Evolutionary conservation across 2,888 invertebrate genomes (phyloP).

Genomic region (Baronia brevicornis): DNA sequence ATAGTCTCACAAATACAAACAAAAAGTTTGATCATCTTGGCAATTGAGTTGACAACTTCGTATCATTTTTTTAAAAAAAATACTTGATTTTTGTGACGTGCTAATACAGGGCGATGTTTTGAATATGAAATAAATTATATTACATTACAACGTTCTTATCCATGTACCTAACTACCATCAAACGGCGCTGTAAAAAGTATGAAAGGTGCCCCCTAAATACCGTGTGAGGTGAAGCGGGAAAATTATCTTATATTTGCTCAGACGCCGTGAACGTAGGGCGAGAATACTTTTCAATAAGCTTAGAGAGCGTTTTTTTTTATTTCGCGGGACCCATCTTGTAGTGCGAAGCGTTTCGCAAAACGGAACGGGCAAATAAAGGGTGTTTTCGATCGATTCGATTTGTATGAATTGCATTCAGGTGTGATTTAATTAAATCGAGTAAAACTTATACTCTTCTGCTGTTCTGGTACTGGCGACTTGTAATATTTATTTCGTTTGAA

Average conservation of each 20-base stretch:
- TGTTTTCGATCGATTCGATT: slow-evolving; percentile 50
- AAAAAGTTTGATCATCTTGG: no score
- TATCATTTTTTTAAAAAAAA: no score
- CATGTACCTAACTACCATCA: slow-evolving; percentile 46
- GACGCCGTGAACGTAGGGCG: slow-evolving; percentile 72
- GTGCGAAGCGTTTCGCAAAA: slow-evolving; percentile 46
- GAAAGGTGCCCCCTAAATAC: slow-evolving; percentile 75
- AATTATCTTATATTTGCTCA: slow-evolving; percentile 76
- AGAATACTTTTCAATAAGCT: slow-evolving; percentile 76
- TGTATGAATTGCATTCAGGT: slow-evolving; percentile 14
- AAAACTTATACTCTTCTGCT: no score
- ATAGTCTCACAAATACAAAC: no score
- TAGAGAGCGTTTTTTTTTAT: slow-evolving; percentile 69
- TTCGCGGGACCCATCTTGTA: slow-evolving; percentile 61
- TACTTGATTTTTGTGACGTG: no score
- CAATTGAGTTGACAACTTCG: no score
- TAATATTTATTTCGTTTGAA: no score
- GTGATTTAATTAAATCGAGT: slow-evolving; percentile 16
- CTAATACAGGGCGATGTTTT: slow-evolving; percentile 44
- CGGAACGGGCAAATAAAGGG: slow-evolving; percentile 64
- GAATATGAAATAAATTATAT: slow-evolving; percentile 72
- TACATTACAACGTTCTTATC: slow-evolving; percentile 43
- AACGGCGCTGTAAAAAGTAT: slow-evolving; percentile 68
- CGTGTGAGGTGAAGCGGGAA: slow-evolving; percentile 71
- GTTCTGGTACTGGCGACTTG: no score